These are phyloP conservation scores for Indri indri DNA, from an alignment of 2,113 vertebrate species.

Conservation along the genomic window DNA sequence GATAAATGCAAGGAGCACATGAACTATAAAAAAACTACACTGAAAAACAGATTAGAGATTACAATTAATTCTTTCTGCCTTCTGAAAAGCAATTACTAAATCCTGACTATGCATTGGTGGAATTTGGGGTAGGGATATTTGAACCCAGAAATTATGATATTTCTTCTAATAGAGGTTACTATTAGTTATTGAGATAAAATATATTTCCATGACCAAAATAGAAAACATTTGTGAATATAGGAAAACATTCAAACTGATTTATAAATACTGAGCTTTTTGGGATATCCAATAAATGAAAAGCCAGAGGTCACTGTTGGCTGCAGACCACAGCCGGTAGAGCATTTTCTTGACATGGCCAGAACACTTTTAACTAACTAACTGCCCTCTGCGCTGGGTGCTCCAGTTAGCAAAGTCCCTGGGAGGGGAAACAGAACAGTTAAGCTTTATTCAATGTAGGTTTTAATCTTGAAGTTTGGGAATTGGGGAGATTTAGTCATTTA, in stretches of 20 bases:
- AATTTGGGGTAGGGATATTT: background rate
- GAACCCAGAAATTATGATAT: background rate
- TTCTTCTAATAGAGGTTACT: background rate
- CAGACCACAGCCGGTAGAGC: background rate
- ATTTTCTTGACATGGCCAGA: background rate
- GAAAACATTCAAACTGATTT: background rate
- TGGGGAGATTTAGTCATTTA: constrained; percentile 73
- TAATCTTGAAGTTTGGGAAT: constrained; percentile 57
- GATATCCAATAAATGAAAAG: background rate
- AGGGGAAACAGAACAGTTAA: constrained; percentile 26
- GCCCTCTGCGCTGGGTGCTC: background rate
- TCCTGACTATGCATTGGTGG: background rate
- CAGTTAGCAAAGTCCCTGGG: background rate
- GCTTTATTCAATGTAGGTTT: constrained; percentile 55
- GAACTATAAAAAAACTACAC: background rate
- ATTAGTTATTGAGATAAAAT: background rate
- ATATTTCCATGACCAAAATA: background rate
- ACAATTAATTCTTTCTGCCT: background rate
- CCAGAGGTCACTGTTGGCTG: background rate
- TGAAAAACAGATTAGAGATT: background rate
- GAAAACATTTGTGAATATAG: background rate
- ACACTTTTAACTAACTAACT: background rate
- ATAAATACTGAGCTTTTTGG: background rate
- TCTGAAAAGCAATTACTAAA: background rate
- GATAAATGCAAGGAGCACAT: background rate